phyloP scores from a whole-genome alignment of 23 tunicate species.

The Styela clava region DNA sequence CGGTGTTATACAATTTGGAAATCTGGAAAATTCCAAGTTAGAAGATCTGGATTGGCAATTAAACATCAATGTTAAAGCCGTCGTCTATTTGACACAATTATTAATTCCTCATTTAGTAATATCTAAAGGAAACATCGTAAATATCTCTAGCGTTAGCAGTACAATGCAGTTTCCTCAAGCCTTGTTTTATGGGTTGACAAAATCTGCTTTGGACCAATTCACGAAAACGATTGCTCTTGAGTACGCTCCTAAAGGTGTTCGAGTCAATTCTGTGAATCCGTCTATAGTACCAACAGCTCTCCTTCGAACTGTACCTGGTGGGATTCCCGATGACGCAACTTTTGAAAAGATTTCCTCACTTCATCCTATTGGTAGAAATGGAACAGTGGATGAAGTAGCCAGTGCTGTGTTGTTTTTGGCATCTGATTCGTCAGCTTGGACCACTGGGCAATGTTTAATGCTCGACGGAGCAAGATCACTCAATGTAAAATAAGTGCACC shows the following conservation, averaged over 20 bases:
- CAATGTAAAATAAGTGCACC: not conserved
- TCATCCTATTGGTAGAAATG: conserved; percentile 27
- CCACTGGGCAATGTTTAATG: not conserved
- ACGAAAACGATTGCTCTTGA: conserved; percentile 17
- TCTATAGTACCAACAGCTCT: conserved; percentile 22
- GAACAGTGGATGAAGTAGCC: conserved; percentile 24
- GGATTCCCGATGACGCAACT: not conserved
- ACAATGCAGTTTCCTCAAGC: conserved; percentile 40
- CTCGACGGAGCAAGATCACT: conserved; percentile 23
- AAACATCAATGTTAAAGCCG: not conserved
- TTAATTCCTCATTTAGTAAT: conserved; percentile 42
- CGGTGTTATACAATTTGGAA: not conserved
- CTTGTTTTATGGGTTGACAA: conserved; percentile 41
- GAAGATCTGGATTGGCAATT: not conserved
- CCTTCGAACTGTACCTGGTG: not conserved
- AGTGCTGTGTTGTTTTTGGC: conserved; percentile 16
- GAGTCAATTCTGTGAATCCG: conserved; percentile 23
- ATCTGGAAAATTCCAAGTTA: not conserved
- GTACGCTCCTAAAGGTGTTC: conserved; percentile 18
- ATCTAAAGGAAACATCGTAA: conserved; percentile 42
- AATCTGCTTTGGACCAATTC: conserved; percentile 41
- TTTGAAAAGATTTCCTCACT: not conserved
- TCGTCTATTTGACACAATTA: conserved; percentile 16
- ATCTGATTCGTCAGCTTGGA: conserved; percentile 24
- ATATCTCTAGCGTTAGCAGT: conserved; percentile 51